Evolutionary conservation across 1,140 invertebrate genomes (phyloP).

Genomic region (Phymastichus coffea): DNA sequence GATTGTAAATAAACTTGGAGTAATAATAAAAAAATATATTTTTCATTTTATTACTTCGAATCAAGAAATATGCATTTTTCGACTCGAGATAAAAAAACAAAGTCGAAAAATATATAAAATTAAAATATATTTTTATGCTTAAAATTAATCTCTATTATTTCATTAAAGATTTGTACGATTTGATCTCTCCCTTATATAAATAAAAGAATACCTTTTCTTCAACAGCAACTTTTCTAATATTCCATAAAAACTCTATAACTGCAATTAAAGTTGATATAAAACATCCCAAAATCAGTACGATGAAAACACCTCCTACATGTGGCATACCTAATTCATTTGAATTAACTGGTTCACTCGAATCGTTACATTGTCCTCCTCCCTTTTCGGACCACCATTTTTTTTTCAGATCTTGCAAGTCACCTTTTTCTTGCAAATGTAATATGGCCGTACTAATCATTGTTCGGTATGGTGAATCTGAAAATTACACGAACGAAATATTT

Average conservation of each 20-base stretch:
- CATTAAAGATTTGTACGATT: too few relatives aligned
- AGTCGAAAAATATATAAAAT: too few relatives aligned
- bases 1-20: too few relatives aligned
- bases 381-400: slow-evolving; percentile 73
- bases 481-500: slow-evolving; percentile 1
- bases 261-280: slow-evolving; percentile 65
- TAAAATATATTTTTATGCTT: too few relatives aligned
- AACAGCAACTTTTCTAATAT: slow-evolving; percentile 74
- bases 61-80: too few relatives aligned
- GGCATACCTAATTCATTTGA: slow-evolving; percentile 67
- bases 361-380: slow-evolving; percentile 37
- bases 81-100: too few relatives aligned
- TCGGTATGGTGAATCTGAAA: slow-evolving; percentile 70
- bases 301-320: slow-evolving; percentile 88
- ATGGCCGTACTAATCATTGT: slow-evolving; percentile 74
- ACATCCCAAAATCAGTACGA: slow-evolving; percentile 76
- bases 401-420: slow-evolving; percentile 75
- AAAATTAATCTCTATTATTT: too few relatives aligned
- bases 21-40: too few relatives aligned
- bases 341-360: slow-evolving; percentile 18
- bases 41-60: too few relatives aligned
- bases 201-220: slow-evolving; percentile 76
- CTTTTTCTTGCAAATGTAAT: slow-evolving; percentile 78
- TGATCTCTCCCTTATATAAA: too few relatives aligned
- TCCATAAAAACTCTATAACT: slow-evolving; percentile 79